Evolutionary conservation across 2,888 invertebrate genomes (phyloP), one percentile per base, ranked within the genome.

Genomic region (Dastarcus helophoroides): DNA sequence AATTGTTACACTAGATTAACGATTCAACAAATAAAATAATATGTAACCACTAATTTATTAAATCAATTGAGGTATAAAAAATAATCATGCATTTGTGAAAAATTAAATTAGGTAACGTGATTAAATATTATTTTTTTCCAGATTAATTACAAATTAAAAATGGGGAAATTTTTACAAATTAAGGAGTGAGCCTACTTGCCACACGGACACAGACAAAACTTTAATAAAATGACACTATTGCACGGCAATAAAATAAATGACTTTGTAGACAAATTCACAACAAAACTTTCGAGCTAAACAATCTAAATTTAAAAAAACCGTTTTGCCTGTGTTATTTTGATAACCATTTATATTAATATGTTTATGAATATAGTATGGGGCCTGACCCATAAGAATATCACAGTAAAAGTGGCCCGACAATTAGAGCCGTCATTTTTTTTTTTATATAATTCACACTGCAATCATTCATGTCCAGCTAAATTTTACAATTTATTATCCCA

Each of bases 301-400:
- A 17, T 9, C 6, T 23, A 11, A 23, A 23, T 26, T 23, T n/a
- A 31, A 29, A 17, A 25, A 32, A 16, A 10, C 10, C 22, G 40
- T 44, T 45, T 47, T 46, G 48, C 42, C 46, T 38, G 43, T 42
- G 47, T 35, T 26, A 35, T 30, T 32, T 38, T 31, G 37, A 36
- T 41, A 39, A 33, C 35, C 38, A 38, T 38, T 34, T 36, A 39
- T 40, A 34, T 40, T 33, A 39, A 39, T 36, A 37, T 40, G 34
- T 39, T 41, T 33, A 37, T 42, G 40, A 7, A 33, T 29, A 33
- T 30, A 30, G 30, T 44, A 43, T 44, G 46, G 48, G 58, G 59
- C 60, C 61, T 61, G 61, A 60, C 58, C 62, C 60, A 62, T 59
- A 43, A 62, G 62, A 62, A 62, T 62, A 62, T 62, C 62, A 62